A percentile compares a stretch with the other conserved stretches of the same genome.
These are phyloP conservation scores for Glandiceps talaboti DNA, from an alignment of 53 echinoderm and acorn worm species.

Conservation along the genomic window DNA sequence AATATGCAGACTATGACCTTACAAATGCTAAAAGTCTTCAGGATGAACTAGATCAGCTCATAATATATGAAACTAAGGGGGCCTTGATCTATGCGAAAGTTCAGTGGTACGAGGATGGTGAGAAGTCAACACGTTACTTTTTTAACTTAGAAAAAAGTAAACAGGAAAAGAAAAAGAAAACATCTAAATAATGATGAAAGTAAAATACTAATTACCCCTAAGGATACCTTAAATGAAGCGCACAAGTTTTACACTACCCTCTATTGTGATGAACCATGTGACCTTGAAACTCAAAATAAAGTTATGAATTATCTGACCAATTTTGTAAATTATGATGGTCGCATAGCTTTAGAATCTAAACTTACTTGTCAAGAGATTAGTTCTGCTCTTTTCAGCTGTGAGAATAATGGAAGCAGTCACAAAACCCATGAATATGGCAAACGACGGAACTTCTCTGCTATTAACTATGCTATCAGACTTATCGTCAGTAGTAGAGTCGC, in stretches of 20 bases:
- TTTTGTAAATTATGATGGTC: not conserved
- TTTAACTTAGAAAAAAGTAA: slow-evolving; percentile 6
- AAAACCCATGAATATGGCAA: no score
- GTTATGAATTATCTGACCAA: not conserved
- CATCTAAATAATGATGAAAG: not conserved
- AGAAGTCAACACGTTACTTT: slow-evolving; percentile 14
- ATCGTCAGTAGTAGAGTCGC: no score
- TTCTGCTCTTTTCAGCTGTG: slow-evolving; percentile 4
- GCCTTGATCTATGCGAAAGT: slow-evolving; percentile 6
- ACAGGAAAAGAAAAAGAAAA: slow-evolving; percentile 8
- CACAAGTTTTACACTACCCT: slow-evolving; percentile 9
- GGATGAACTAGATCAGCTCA: not conserved
- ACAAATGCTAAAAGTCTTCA: not conserved
- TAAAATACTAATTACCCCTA: not conserved
- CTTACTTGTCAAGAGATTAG: slow-evolving; percentile 1
- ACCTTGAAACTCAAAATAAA: not conserved
- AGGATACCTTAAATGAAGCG: not conserved
- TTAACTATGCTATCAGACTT: no score
- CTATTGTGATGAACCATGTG: not conserved
- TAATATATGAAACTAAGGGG: slow-evolving; percentile 3
- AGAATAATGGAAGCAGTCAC: no score
- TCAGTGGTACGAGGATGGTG: slow-evolving; percentile 5
- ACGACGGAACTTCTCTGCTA: no score
- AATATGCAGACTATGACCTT: slow-evolving; percentile 8
- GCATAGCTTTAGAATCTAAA: not conserved